These are phyloP conservation scores for Callyntrura sp. DNA, from an alignment of 2,888 invertebrate genomes.

Conservation along the genomic window DNA sequence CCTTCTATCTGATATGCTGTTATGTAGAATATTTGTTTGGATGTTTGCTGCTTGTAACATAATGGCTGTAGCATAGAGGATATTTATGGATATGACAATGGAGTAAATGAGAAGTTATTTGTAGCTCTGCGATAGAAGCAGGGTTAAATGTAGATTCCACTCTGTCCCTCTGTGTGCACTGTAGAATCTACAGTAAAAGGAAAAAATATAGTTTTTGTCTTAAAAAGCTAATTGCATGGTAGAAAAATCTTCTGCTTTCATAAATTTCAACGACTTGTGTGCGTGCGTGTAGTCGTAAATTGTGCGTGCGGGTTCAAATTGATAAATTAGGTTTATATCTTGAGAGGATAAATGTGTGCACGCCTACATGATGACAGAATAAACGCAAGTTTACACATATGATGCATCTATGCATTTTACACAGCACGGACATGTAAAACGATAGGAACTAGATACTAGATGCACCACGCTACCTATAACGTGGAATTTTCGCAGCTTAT, in stretches of 20 bases:
- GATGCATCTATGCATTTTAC: not conserved
- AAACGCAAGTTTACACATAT: not conserved
- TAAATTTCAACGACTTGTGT: not conserved
- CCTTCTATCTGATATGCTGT: slow-evolving; percentile 10
- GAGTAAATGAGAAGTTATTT: slow-evolving; percentile 58
- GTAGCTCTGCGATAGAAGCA: slow-evolving; percentile 29
- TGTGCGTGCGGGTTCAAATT: slow-evolving; percentile 42
- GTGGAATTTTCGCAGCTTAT: too few relatives aligned
- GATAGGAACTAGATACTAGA: slow-evolving; percentile 4
- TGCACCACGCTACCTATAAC: too few relatives aligned
- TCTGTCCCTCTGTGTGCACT: not conserved
- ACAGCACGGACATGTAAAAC: not conserved
- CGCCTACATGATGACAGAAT: slow-evolving; percentile 46
- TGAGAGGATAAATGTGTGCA: slow-evolving; percentile 25
- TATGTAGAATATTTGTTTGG: not conserved
- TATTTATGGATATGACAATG: slow-evolving; percentile 50
- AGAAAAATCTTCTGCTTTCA: slow-evolving; percentile 15
- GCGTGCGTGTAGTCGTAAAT: slow-evolving; percentile 30
- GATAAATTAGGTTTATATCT: slow-evolving; percentile 30
- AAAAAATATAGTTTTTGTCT: too few relatives aligned
- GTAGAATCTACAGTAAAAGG: too few relatives aligned
- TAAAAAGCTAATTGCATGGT: slow-evolving; percentile 29
- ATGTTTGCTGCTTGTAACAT: not conserved
- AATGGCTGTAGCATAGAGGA: not conserved
- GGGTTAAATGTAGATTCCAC: not conserved